Evolutionary conservation across 2,113 vertebrate genomes (phyloP).

Genomic region (Montifringilla adamsi): DNA sequence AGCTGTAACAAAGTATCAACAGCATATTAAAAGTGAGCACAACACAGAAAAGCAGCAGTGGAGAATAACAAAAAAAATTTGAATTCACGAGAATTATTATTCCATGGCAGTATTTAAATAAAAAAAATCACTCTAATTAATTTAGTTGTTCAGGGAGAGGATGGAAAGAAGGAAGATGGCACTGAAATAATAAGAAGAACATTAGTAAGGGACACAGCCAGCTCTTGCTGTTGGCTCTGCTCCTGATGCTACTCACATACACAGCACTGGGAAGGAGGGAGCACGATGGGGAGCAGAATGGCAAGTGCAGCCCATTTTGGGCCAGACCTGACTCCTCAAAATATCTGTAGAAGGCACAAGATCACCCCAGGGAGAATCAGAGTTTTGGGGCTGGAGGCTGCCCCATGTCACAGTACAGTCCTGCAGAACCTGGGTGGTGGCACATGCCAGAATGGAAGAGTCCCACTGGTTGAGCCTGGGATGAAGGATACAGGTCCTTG

Average conservation of each 20-base stretch:
- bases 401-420: rapidly evolving
- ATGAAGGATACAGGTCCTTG: not conserved
- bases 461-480: not conserved
- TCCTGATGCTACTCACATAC: not conserved
- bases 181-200: constrained; percentile 36
- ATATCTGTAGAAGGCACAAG: not conserved
- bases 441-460: rapidly evolving
- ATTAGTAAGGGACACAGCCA: constrained; percentile 18
- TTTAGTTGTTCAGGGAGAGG: constrained; percentile 42
- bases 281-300: rapidly evolving
- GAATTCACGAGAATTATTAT: constrained; percentile 21
- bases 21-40: not conserved
- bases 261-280: not conserved
- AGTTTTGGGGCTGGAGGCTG: not conserved
- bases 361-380: too few species aligned
- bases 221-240: not conserved
- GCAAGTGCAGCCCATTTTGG: not conserved
- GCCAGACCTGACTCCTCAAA: not conserved
- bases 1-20: constrained; percentile 41
- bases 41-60: constrained; percentile 1
- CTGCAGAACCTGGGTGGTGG: not conserved
- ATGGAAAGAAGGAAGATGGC: constrained; percentile 8
- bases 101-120: constrained; percentile 8
- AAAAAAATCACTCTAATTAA: constrained; percentile 30
- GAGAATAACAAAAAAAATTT: not conserved